phyloP scores from a whole-genome alignment of 1,140 invertebrate genomes.

The Melipona quadrifasciata region DNA sequence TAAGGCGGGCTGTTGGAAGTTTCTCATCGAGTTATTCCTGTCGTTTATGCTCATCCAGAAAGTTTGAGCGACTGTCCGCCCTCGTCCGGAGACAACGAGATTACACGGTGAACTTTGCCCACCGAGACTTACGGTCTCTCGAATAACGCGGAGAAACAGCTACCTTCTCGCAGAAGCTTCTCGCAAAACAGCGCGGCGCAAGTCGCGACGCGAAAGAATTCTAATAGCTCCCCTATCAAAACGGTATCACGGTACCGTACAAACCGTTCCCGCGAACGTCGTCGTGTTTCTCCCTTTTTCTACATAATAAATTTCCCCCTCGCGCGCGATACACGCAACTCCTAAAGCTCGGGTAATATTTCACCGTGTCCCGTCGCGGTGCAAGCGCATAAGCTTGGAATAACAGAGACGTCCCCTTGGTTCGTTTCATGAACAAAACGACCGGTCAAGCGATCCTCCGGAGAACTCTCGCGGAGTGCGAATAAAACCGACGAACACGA shows the following conservation, averaged over 20 bases:
- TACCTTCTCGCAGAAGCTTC: background rate
- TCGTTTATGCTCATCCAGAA: background rate
- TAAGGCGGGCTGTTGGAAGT: background rate
- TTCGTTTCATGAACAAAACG: conserved; percentile 23
- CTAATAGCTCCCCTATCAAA: background rate
- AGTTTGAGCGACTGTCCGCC: background rate
- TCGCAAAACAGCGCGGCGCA: background rate
- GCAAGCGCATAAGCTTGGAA: background rate
- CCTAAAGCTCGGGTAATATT: conserved; percentile 32
- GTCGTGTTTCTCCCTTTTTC: background rate
- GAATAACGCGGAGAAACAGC: background rate
- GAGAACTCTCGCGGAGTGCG: background rate
- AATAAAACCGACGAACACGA: conserved; percentile 28
- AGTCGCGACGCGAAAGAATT: background rate
- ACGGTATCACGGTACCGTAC: background rate
- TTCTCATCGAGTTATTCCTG: background rate
- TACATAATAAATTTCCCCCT: conserved; percentile 39
- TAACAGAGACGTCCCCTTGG: conserved; percentile 16
- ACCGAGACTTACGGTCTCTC: background rate
- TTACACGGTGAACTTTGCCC: background rate
- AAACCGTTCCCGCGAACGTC: background rate
- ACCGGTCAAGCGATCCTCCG: background rate
- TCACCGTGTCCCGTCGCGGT: conserved; percentile 16
- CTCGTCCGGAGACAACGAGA: background rate
- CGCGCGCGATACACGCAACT: background rate